A percentile compares a stretch with the other conserved stretches of the same genome.
phyloP scores from a whole-genome alignment of 2,113 vertebrate genomes.

The Sturnira hondurensis region DNA sequence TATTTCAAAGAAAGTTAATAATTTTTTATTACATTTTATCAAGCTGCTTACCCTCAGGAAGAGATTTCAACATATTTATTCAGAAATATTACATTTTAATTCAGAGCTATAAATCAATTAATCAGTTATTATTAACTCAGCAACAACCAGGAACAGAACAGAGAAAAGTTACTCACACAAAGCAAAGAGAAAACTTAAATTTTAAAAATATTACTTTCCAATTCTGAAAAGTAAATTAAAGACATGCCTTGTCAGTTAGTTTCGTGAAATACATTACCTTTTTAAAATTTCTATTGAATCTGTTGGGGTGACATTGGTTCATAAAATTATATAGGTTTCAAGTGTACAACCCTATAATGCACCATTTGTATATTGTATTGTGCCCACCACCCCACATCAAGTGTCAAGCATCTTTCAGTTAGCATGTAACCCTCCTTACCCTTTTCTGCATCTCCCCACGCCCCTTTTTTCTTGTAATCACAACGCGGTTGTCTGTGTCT shows the following conservation, averaged over 20 bases:
- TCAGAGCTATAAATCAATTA: conserved; percentile 41
- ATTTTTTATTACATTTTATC: conserved; percentile 15
- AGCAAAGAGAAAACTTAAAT: neutral
- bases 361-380: neutral
- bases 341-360: neutral
- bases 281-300: neutral
- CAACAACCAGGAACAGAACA: neutral
- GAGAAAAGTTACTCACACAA: neutral
- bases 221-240: conserved; percentile 7
- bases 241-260: neutral
- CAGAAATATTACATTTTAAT: conserved; percentile 28
- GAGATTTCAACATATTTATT: conserved; percentile 11
- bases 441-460: neutral
- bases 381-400: neutral
- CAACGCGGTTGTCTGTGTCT: neutral
- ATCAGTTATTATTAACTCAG: conserved; percentile 18
- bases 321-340: neutral
- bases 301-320: neutral
- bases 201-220: neutral
- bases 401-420: neutral
- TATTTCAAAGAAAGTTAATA: neutral
- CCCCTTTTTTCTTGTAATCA: neutral
- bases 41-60: neutral
- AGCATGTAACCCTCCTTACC: neutral
- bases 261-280: neutral